Evolutionary conservation across 2,113 vertebrate genomes (phyloP).

Genomic region (Neomonachus schauinslandi): DNA sequence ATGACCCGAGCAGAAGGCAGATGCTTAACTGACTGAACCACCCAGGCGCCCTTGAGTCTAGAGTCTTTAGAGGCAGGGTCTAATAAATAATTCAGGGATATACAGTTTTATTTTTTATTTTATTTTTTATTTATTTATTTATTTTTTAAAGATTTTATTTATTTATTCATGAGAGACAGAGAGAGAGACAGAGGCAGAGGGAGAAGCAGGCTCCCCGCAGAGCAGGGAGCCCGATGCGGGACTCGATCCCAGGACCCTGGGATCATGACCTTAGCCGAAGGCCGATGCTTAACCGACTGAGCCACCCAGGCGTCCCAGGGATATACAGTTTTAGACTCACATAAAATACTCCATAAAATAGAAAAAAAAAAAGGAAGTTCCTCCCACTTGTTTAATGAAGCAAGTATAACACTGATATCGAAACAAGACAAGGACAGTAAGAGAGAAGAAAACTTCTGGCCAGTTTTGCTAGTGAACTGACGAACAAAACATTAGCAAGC

Average conservation of each 20-base stretch:
- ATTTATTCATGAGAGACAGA: too few relatives aligned
- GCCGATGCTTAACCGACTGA: too few relatives aligned
- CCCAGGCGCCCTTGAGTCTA: not conserved
- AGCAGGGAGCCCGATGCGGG: too few relatives aligned
- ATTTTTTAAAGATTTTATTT: too few relatives aligned
- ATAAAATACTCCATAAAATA: not conserved
- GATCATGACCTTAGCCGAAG: too few relatives aligned
- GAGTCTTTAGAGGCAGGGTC: not conserved
- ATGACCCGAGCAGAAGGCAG: not conserved
- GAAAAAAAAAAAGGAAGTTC: not conserved
- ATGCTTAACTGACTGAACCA: not conserved
- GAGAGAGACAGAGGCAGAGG: too few relatives aligned
- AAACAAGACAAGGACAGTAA: not conserved
- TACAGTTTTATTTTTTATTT: not conserved
- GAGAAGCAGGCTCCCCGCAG: too few relatives aligned
- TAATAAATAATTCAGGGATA: not conserved
- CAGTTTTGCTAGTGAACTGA: not conserved
- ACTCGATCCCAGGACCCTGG: too few relatives aligned
- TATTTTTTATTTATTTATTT: too few relatives aligned
- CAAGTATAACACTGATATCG: not conserved
- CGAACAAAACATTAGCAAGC: not conserved
- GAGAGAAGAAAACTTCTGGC: not conserved
- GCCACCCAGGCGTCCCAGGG: too few relatives aligned
- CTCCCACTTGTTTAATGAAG: not conserved
- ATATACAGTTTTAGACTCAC: not conserved